phyloP scores from a whole-genome alignment of 2,113 vertebrate species.

The Fulica atra region DNA sequence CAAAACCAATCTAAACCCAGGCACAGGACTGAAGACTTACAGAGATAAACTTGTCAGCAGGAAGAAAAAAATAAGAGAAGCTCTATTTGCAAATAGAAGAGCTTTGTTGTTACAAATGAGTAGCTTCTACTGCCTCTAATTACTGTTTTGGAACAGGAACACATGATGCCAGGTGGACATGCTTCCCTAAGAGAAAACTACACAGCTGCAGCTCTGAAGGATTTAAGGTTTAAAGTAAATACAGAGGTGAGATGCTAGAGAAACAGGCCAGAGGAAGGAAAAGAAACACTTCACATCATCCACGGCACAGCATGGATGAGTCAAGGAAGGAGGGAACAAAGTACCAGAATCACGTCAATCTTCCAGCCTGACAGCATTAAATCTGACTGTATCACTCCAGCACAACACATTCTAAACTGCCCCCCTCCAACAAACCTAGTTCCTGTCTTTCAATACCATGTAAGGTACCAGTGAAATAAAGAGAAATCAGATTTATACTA shows the following conservation, averaged over 20 bases:
- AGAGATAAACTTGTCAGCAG: background rate
- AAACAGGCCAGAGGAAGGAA: background rate
- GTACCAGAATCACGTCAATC: background rate
- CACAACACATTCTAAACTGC: rapidly evolving
- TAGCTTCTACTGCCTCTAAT: background rate
- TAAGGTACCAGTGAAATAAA: rapidly evolving
- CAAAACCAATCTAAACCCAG: background rate
- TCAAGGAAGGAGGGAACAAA: background rate
- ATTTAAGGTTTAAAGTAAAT: background rate
- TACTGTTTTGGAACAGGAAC: background rate
- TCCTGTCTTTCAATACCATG: background rate
- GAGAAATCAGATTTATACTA: background rate
- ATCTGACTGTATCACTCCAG: background rate
- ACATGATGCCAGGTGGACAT: background rate
- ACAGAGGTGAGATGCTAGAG: background rate
- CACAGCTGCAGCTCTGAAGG: background rate
- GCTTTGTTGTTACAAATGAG: background rate
- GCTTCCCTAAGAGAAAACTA: background rate
- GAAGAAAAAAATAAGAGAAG: background rate
- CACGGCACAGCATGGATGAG: background rate
- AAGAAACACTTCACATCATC: background rate
- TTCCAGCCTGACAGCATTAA: background rate
- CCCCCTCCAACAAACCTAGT: background rate
- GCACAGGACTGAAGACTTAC: background rate
- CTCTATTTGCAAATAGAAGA: background rate